phyloP scores from a whole-genome alignment of 1,140 invertebrate species.

The Zaprionus inermis region DNA sequence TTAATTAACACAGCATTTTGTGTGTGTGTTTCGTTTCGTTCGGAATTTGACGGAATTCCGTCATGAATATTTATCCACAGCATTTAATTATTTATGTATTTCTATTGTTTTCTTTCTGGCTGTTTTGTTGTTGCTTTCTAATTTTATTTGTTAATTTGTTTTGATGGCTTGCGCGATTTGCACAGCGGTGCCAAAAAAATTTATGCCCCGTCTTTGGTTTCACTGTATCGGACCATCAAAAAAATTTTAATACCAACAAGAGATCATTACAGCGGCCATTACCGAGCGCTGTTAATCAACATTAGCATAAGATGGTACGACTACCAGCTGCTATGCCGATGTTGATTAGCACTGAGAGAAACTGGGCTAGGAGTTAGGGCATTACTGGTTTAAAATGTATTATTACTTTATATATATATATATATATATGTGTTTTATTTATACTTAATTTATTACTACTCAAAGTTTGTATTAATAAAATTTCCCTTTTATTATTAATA shows the following conservation, averaged over 20 bases:
- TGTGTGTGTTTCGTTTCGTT: slow-evolving; percentile 3
- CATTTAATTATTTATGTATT: slow-evolving; percentile 22
- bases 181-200: slow-evolving; percentile 45
- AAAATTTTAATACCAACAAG: slow-evolving; percentile 49
- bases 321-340: background rate
- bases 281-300: slow-evolving; percentile 51
- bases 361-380: background rate
- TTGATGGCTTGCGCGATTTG: slow-evolving; percentile 49
- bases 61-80: slow-evolving; percentile 71
- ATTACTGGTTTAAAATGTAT: no score
- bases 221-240: slow-evolving; percentile 44
- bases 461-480: no score
- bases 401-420: no score
- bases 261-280: slow-evolving; percentile 46
- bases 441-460: no score
- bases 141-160: slow-evolving; percentile 65
- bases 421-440: no score
- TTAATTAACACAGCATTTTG: slow-evolving; percentile 50
- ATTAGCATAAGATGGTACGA: slow-evolving; percentile 49
- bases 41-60: slow-evolving; percentile 55
- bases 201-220: slow-evolving; percentile 53
- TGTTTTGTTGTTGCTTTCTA: slow-evolving; percentile 15
- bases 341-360: slow-evolving; percentile 29
- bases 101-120: background rate
- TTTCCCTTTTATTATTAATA: no score